Evolutionary conservation across 2,113 vertebrate genomes (phyloP), one percentile per base, ranked within the genome.

Genomic region (Polypterus bichir): DNA sequence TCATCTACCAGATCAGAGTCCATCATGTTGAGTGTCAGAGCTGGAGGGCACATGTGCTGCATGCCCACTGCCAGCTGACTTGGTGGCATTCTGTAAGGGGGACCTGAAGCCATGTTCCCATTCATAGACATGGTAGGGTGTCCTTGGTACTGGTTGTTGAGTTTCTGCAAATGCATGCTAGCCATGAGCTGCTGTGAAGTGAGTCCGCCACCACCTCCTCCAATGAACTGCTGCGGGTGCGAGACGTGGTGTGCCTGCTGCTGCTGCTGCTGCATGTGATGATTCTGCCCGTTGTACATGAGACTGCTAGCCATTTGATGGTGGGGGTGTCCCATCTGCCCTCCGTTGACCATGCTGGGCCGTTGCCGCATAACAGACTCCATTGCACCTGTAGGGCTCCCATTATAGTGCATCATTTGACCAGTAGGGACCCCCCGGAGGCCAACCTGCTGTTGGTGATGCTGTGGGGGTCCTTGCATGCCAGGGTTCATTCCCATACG

Each of bases 1-100:
- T 99, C 96, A 5, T 99, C 96, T 57, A 99, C 90, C 74, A 95
- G 88, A 68, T 97, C 94, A 0, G 90, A 87, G 75, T 98, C 96
- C 88, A 92, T 92, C 73, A 91, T 69, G 5, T 90, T 94, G 63
- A 97, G 71, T 9, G 88, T 82, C 66, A 91, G 79, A 0, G 90
- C 81, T 0, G 90, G 83, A 0, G 87, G 77, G 0, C 89, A 86
- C 83, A 92, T 82, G 63, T 92, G 88, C 71, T 86, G 89, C 87
- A 91, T 83, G 72, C 75, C 80, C 0, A 77, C 66, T 9, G 77
- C 78, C 71, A 92, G 77, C 71, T 90, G 90, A 9, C 76, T 73
- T 0, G 88, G 80, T 62, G 82, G 85, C 68, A 89, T 78, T 59
- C 88, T 80, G 64, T 91, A 93, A 76, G 83, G 90, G 4, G 64